Evolutionary conservation across 2,113 vertebrate species (phyloP).

Genomic region (Cyprinus carpio): DNA sequence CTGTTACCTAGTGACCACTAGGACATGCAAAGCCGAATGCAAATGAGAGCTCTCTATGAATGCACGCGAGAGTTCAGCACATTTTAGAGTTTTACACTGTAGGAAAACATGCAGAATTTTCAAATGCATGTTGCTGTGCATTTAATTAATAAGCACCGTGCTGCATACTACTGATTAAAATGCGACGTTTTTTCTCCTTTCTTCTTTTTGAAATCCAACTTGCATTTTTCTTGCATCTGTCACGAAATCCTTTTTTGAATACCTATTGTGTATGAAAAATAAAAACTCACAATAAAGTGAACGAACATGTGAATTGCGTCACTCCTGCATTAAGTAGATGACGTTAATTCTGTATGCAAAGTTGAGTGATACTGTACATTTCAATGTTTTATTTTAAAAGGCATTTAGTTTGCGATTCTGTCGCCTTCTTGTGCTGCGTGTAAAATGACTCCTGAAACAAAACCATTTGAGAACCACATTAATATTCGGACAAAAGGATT

Average conservation of each 20-base stretch:
- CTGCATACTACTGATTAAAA: too few species aligned
- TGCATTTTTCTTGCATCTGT: too few species aligned
- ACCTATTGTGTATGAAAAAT: background rate
- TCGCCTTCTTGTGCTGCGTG: background rate
- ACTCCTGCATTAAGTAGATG: too few species aligned
- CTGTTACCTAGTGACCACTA: slow-evolving; percentile 1
- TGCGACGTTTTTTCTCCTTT: too few species aligned
- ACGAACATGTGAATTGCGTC: background rate
- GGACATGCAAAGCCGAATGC: slow-evolving; percentile 15
- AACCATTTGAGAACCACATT: background rate
- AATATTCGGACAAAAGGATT: background rate
- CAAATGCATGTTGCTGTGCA: too few species aligned
- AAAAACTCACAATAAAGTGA: background rate
- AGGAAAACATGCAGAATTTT: too few species aligned
- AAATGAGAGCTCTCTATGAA: slow-evolving; percentile 18
- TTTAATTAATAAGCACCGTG: too few species aligned
- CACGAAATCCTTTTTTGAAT: background rate
- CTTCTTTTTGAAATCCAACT: too few species aligned
- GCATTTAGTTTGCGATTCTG: background rate
- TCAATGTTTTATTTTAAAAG: background rate
- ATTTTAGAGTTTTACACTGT: too few species aligned
- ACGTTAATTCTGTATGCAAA: background rate
- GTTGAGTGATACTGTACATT: too few species aligned
- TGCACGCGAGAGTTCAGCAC: background rate
- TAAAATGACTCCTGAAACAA: background rate